phyloP scores from a whole-genome alignment of 2,113 vertebrate species.

The Catharus minimus region DNA sequence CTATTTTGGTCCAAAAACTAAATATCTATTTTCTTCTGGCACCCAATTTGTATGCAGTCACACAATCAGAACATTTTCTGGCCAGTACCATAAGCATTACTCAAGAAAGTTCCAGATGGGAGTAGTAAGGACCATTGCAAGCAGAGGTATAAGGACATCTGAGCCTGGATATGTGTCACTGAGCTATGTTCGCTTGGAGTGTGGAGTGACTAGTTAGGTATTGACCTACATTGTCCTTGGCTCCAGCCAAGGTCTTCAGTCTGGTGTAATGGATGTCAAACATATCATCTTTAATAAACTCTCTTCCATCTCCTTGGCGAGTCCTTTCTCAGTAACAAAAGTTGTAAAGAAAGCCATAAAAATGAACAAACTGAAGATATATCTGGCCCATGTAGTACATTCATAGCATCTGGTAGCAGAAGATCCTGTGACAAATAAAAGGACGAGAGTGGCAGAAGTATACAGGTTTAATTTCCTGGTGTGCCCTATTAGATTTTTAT shows the following conservation, averaged over 20 bases:
- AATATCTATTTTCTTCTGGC: not conserved
- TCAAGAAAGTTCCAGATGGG: not conserved
- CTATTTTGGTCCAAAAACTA: not conserved
- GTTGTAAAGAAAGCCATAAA: not conserved
- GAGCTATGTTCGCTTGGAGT: not conserved
- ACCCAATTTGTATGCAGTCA: not conserved
- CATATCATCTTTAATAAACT: not conserved
- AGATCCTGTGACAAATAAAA: not conserved
- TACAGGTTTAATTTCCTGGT: not conserved
- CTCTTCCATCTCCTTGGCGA: not conserved
- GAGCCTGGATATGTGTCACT: not conserved
- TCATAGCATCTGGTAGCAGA: not conserved
- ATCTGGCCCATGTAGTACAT: not conserved
- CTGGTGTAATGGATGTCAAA: not conserved
- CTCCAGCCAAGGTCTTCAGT: not conserved
- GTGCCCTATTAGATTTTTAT: not conserved
- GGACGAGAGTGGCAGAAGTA: not conserved
- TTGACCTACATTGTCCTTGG: not conserved
- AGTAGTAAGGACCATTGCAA: not conserved
- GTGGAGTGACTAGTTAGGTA: not conserved
- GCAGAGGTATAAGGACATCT: not conserved
- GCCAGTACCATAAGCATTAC: not conserved
- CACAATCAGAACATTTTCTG: not conserved
- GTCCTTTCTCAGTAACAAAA: slow-evolving; percentile 37
- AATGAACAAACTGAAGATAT: not conserved